A percentile compares a stretch with the other conserved stretches of the same genome.
phyloP scores from a whole-genome alignment of 2,113 vertebrate genomes.

The Etheostoma cragini region DNA sequence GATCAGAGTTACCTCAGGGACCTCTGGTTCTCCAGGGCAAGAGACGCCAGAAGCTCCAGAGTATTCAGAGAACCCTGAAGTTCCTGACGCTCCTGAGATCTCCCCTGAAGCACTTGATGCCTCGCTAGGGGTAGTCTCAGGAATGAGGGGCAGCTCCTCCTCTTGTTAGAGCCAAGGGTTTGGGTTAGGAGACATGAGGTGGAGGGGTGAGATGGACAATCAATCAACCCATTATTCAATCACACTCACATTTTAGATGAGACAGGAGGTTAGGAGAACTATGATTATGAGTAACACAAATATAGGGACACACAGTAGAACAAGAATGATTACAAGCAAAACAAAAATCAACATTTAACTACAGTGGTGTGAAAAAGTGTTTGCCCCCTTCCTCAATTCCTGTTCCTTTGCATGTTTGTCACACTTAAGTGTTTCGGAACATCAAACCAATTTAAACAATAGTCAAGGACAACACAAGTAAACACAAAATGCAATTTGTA shows the following conservation, averaged over 20 bases:
- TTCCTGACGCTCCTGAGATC: slow-evolving; percentile 71
- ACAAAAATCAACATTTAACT: slow-evolving; percentile 73
- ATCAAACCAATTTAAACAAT: too few relatives aligned
- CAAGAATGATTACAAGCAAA: slow-evolving; percentile 18
- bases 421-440: too few relatives aligned
- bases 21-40: slow-evolving; percentile 68
- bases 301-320: slow-evolving; percentile 16
- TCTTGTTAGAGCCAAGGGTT: slow-evolving; percentile 83
- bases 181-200: slow-evolving; percentile 65
- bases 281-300: slow-evolving; percentile 44
- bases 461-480: too few relatives aligned
- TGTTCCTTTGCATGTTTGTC: too few relatives aligned
- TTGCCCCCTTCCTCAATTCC: too few relatives aligned
- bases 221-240: slow-evolving; percentile 56
- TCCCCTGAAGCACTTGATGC: slow-evolving; percentile 74
- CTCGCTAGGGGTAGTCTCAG: slow-evolving; percentile 68
- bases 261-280: slow-evolving; percentile 46
- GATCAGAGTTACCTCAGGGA: slow-evolving; percentile 63
- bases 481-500: too few relatives aligned
- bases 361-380: too few relatives aligned
- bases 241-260: slow-evolving; percentile 47
- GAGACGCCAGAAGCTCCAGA: slow-evolving; percentile 66
- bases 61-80: slow-evolving; percentile 61
- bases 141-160: slow-evolving; percentile 73
- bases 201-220: slow-evolving; percentile 55